Evolutionary conservation across 92 coral and sea anemone genomes (phyloP), one percentile per base, ranked within the genome.

Genomic region (Porites rus): DNA sequence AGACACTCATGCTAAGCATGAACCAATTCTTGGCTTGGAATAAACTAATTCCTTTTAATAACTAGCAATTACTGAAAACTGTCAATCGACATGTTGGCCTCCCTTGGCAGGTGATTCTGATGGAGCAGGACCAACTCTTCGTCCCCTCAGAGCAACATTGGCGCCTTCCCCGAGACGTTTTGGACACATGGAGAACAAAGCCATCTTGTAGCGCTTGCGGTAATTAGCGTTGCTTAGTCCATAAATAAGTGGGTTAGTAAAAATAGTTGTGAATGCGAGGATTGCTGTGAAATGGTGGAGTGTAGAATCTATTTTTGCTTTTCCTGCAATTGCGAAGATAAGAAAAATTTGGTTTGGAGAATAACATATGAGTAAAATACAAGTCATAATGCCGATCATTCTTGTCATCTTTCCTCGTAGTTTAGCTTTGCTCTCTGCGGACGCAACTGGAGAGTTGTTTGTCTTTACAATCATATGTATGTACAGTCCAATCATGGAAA

Each of bases 231-330:
- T 93, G 7, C 46, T 38, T 38, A 38, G 5, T 38, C 46, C 46
- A 38, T 38, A 38, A 38, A 38, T 38, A 38, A 28, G 90, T 88
- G 11, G 91, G 81, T 20, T 94, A 93, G 79, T 93, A 93, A 71
- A 93, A 87, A 71, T 84, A 81, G 5, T 93, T 93, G 72, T 93
- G 88, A 56, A 93, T 38, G 60, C 93, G 87, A 7, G 94, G 46
- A 38, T 38, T 38, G 46, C 46, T 38, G 46, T 38, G 46, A 38
- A 38, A 38, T 38, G 46, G 46, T 38, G 46, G 46, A 38, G 46
- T 38, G 46, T 38, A 38, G 46, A 38, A 38, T 38, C 46, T 38
- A 38, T 90, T 9, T 63, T 71, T 10, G 75, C 51, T 80, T 80
- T 80, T 24, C 84, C 84, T 16, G 61, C 59, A 8, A 50, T 18